Percentiles rank a stretch among this genome's conserved stretches.
These are phyloP conservation scores for Propithecus coquereli DNA, from an alignment of 2,113 vertebrate species.

Conservation along the genomic window DNA sequence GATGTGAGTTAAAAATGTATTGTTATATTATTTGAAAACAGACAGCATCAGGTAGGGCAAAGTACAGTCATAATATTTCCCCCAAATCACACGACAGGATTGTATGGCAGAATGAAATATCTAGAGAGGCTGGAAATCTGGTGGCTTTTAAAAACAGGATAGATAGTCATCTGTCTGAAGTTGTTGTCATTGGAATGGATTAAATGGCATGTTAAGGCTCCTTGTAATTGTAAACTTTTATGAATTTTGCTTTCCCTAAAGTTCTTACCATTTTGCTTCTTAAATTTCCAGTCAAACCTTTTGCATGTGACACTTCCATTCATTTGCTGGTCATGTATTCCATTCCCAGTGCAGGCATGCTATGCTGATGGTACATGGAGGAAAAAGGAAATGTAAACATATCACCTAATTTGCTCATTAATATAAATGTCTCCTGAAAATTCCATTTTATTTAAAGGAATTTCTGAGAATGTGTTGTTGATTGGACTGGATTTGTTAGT, in stretches of 20 bases:
- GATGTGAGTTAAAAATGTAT: slow-evolving; percentile 43
- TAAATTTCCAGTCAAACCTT: slow-evolving; percentile 51
- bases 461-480: slow-evolving; percentile 21
- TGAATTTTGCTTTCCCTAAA: slow-evolving; percentile 56
- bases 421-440: slow-evolving; percentile 38
- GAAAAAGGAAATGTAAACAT: slow-evolving; percentile 16
- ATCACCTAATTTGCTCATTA: slow-evolving; percentile 7
- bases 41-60: slow-evolving; percentile 38
- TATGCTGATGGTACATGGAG: slow-evolving; percentile 2
- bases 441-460: slow-evolving; percentile 12
- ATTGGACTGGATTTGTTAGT: slow-evolving; percentile 24
- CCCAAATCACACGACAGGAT: slow-evolving; percentile 9
- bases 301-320: slow-evolving; percentile 5
- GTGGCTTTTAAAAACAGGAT: slow-evolving; percentile 40
- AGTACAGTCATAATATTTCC: slow-evolving; percentile 23
- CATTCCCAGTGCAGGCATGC: neutral
- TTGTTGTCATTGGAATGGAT: slow-evolving; percentile 45
- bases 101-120: slow-evolving; percentile 35
- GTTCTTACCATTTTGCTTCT: slow-evolving; percentile 50
- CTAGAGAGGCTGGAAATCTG: slow-evolving; percentile 55
- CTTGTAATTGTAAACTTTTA: slow-evolving; percentile 54
- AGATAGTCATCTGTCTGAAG: slow-evolving; percentile 35
- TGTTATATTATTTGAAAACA: slow-evolving; percentile 36
- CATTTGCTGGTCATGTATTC: slow-evolving; percentile 43
- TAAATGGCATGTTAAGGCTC: slow-evolving; percentile 37